Conservation (phyloP, 2,888 invertebrate genomes). For the Lampropteryx suffumata region DNA sequence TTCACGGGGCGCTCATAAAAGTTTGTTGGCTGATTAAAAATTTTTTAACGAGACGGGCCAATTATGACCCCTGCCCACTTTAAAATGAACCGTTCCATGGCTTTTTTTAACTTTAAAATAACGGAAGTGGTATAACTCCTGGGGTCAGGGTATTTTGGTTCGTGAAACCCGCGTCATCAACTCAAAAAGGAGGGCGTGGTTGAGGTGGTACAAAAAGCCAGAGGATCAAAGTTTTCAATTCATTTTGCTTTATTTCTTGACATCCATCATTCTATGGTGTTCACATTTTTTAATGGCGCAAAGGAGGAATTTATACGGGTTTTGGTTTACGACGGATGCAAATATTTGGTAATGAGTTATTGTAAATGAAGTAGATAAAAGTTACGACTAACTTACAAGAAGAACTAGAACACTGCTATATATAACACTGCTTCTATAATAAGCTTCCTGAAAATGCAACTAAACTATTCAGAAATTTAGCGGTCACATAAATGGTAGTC, state of each 20-base stretch:
- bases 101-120: slow-evolving; percentile 18
- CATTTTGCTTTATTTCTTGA: slow-evolving; percentile 45
- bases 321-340: slow-evolving; percentile 19
- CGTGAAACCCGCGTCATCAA: slow-evolving; percentile 54
- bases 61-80: slow-evolving; percentile 55
- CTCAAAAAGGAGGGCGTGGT: slow-evolving; percentile 66
- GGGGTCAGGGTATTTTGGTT: slow-evolving; percentile 29
- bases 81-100: slow-evolving; percentile 19
- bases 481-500: no score
- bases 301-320: slow-evolving; percentile 11
- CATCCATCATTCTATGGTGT: slow-evolving; percentile 39
- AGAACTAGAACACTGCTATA: no score
- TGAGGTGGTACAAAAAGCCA: slow-evolving; percentile 52
- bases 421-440: no score
- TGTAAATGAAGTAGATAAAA: not conserved
- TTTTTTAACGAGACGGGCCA: slow-evolving; percentile 68
- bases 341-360: slow-evolving; percentile 11
- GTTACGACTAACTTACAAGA: no score
- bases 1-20: slow-evolving; percentile 68
- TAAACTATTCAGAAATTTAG: no score
- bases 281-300: slow-evolving; percentile 23
- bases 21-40: slow-evolving; percentile 70
- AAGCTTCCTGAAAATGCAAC: no score
- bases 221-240: slow-evolving; percentile 61
- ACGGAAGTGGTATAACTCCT: slow-evolving; percentile 15